Conservation (phyloP, 2,797 vertebrate genomes). For the Agapornis canus region DNA sequence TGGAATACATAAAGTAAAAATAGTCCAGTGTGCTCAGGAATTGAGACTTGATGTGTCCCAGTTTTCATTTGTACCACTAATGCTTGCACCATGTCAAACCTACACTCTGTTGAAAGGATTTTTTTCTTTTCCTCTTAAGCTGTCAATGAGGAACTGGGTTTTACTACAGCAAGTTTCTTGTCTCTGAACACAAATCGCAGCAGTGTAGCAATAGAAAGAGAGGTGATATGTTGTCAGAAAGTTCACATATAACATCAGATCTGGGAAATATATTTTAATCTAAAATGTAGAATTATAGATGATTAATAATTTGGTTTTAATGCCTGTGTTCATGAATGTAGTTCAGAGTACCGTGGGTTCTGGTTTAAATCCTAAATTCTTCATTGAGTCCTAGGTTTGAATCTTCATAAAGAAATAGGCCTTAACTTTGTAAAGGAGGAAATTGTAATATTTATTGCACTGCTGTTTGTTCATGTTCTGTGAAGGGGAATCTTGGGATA, state of each 20-base stretch:
- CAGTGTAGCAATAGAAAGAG: background rate
- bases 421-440: background rate
- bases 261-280: background rate
- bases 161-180: background rate
- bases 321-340: background rate
- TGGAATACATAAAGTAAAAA: background rate
- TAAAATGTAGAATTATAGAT: background rate
- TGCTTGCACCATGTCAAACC: background rate
- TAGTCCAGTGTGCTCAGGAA: background rate
- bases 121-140: background rate
- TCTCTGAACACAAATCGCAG: background rate
- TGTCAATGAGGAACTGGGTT: background rate
- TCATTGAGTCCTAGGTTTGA: background rate
- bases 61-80: background rate
- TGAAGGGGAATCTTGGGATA: background rate
- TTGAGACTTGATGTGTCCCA: background rate
- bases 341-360: background rate
- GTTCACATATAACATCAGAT: background rate
- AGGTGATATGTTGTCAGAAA: background rate
- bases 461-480: background rate
- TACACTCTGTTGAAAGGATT: rapidly evolving
- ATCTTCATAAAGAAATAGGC: background rate
- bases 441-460: background rate
- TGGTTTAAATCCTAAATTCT: background rate
- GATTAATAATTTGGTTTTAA: background rate